These are phyloP conservation scores for Felis catus DNA, from an alignment of 2,113 vertebrate genomes.

Conservation along the genomic window F.catus_Fca126_mat1.0 CM031413.1:101219501-101220000, in stretches of 20 bases:
- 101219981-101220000: not conserved
- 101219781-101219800: not conserved
- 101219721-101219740: not conserved
- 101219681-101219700: not conserved
- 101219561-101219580: constrained; percentile 71
- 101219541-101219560: constrained; percentile 82
- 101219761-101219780: not conserved
- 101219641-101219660: not conserved
- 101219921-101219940: not conserved
- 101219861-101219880: not conserved
- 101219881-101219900: constrained; percentile 28
- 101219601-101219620: constrained; percentile 54
- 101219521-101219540: constrained; percentile 83
- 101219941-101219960: not conserved
- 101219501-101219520: not conserved
- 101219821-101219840: not conserved
- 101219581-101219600: constrained; percentile 81
- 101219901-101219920: not conserved
- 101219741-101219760: constrained; percentile 2
- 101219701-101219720: not conserved
- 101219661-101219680: not conserved
- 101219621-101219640: not conserved
- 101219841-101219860: not conserved
- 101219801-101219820: not conserved
- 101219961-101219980: not conserved